Base-by-base conservation (phyloP, 2,888 invertebrate genomes). In the Aspidapion aeneum region DNA sequence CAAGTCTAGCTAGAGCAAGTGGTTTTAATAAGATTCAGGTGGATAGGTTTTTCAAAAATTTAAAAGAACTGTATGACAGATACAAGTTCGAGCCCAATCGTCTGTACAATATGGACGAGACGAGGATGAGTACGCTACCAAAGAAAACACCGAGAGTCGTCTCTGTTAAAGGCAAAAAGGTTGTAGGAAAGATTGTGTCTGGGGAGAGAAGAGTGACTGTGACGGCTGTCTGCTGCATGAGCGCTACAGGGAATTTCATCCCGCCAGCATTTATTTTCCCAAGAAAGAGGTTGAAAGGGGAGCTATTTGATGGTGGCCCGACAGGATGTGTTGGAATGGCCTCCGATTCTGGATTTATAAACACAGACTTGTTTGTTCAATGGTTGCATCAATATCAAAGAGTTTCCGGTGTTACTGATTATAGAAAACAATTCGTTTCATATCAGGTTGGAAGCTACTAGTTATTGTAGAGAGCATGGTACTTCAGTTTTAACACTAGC, bases 361-460 rank as follows among this genome's bases (percentile, higher is more conserved):
- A 63, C 16, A 55, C 54, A 16, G 63, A 63, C 16, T 55, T 63
- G 18, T 63, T 59, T 22, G 21, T 58, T 21, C 2, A 59, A 7
- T 63, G 63, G 59, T 49, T 63, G 48, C 5, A 1, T 16, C 58
- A 59, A 19, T 17, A 63, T 17, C 21, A 16, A 18, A 2, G 55
- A 63, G n/a, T 35, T 55, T 52, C 52, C 59, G 18, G n/a, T 51
- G 18, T 50, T 59, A 17, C 52, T 59, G 21, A 20, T 59, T 12
- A 1, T 63, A 50, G 63, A 59, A n/a, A 63, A 63, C 19, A 48
- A 59, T 35, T 55, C 35, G 12, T 51, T 52, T 12, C 63, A 63
- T 21, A 54, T 59, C 20, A 56, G 22, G 18, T 55, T 63, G 17
- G 12, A 55, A 52, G 59, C 57, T 16, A 56, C 54, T 12, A n/a